Evolutionary conservation across 2,113 vertebrate genomes (phyloP).

Genomic region (Ciconia maguari): DNA sequence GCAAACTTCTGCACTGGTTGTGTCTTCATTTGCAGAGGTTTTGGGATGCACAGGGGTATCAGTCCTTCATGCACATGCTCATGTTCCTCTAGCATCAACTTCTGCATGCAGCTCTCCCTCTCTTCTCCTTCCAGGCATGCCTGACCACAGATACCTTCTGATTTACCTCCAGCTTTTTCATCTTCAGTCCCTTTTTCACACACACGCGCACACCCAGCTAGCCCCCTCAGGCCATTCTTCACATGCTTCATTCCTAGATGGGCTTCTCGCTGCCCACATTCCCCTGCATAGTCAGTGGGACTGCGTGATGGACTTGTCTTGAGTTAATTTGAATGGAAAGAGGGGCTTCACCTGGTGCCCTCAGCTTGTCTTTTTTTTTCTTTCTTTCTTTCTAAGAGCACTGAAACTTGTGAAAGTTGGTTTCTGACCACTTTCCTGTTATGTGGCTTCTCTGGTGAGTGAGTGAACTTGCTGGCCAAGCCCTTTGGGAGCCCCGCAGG

Average conservation of each 20-base stretch:
- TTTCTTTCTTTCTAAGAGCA: not conserved
- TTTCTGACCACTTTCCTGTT: not conserved
- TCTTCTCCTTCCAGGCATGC: not conserved
- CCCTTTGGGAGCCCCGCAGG: not conserved
- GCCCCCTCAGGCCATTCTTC: not conserved
- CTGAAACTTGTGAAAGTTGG: not conserved
- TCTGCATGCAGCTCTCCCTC: not conserved
- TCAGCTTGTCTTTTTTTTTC: not conserved
- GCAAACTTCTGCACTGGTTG: not conserved
- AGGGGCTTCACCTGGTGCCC: not conserved
- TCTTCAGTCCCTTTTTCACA: not conserved
- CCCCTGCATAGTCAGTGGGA: not conserved
- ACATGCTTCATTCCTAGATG: not conserved
- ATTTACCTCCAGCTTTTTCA: not conserved
- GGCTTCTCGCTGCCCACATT: not conserved
- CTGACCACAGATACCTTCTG: not conserved
- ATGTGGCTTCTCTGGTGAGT: not conserved
- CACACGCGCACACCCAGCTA: accelerated
- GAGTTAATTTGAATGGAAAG: not conserved
- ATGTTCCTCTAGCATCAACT: not conserved
- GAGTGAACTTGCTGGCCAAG: not conserved
- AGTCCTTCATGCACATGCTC: not conserved
- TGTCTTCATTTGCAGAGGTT: not conserved
- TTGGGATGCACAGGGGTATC: not conserved
- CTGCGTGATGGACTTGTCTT: not conserved